A percentile compares a stretch with the other conserved stretches of the same genome.
Evolutionary conservation across 2,888 invertebrate genomes (phyloP).

Genomic region (Nipponacmea schrenckii): DNA sequence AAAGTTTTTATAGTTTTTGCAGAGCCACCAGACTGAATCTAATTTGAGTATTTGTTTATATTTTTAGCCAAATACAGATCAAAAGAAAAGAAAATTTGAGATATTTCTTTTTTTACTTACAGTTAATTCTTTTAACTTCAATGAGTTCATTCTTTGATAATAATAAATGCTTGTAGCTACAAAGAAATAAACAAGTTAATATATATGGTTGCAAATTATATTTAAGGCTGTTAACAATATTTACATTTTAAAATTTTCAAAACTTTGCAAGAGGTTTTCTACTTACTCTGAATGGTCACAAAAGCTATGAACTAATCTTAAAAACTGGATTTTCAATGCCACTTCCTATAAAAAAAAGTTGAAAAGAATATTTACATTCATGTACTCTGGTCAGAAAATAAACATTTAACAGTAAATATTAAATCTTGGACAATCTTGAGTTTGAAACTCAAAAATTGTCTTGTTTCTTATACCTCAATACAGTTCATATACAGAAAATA

Average conservation of each 20-base stretch:
- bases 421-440: too few species aligned
- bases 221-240: too few species aligned
- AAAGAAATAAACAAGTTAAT: conserved; percentile 33
- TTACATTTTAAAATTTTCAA: too few species aligned
- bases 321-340: conserved; percentile 68
- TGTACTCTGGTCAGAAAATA: too few species aligned
- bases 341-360: conserved; percentile 62
- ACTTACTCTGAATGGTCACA: conserved; percentile 68
- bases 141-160: conserved; percentile 64
- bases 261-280: too few species aligned
- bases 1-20: not conserved
- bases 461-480: too few species aligned
- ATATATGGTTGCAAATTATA: too few species aligned
- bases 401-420: too few species aligned
- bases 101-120: conserved; percentile 50
- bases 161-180: conserved; percentile 65
- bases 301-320: conserved; percentile 68
- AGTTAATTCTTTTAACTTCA: conserved; percentile 65
- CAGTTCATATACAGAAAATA: too few species aligned
- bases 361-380: not conserved
- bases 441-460: too few species aligned
- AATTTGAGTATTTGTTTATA: too few species aligned
- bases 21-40: not conserved
- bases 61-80: not conserved
- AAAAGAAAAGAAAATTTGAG: too few species aligned